A percentile compares a stretch with the other conserved stretches of the same genome.
These are phyloP conservation scores for Syncerus caffer DNA, from an alignment of 2,797 vertebrate genomes.

Conservation along the genomic window DNA sequence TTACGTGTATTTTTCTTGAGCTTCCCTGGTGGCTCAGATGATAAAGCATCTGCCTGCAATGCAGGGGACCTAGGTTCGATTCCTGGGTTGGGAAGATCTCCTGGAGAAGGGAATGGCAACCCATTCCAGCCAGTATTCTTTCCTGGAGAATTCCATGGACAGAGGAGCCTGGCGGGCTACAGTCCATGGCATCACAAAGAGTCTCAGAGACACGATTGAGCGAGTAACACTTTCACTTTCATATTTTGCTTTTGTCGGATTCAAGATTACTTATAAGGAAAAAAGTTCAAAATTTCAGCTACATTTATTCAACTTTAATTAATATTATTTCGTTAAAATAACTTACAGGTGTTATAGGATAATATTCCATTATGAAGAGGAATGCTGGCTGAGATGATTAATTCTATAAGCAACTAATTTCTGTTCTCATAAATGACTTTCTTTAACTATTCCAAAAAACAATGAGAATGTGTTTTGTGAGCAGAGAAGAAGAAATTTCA, in stretches of 20 bases:
- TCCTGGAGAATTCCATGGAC: not conserved
- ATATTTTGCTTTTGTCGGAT: not conserved
- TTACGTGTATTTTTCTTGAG: not conserved
- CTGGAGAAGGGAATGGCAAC: not conserved
- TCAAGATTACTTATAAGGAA: not conserved
- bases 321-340: not conserved
- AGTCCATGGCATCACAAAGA: not conserved
- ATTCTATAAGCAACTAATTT: not conserved
- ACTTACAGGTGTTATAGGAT: not conserved
- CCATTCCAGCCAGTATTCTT: not conserved
- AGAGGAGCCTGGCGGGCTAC: not conserved
- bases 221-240: not conserved
- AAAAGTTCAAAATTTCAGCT: not conserved
- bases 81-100: not conserved
- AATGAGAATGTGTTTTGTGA: not conserved
- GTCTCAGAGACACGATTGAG: not conserved
- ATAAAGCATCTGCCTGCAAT: not conserved
- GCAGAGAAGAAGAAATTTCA: not conserved
- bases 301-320: not conserved
- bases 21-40: not conserved
- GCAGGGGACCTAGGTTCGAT: not conserved
- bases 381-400: not conserved
- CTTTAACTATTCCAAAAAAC: not conserved
- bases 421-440: not conserved
- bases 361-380: not conserved